Evolutionary conservation across 2,113 vertebrate genomes (phyloP).

Genomic region (Alces alces): DNA sequence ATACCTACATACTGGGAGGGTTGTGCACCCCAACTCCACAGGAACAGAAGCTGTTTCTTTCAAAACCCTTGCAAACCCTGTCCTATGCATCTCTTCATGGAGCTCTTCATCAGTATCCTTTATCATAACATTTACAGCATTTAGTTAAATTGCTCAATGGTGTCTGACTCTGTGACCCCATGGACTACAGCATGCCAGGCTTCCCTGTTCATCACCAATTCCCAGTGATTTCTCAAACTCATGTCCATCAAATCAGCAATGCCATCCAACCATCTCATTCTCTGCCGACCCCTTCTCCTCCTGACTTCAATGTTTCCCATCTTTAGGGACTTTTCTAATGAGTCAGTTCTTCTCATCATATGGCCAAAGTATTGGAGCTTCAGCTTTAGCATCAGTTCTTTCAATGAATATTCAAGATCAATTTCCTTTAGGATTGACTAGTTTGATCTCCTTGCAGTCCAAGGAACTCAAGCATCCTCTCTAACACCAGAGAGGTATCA

Average conservation of each 20-base stretch:
- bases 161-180: neutral
- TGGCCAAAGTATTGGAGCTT: neutral
- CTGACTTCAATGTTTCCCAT: neutral
- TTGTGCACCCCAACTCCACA: neutral
- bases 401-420: neutral
- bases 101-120: neutral
- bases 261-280: neutral
- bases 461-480: neutral
- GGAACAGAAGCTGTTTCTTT: neutral
- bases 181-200: neutral
- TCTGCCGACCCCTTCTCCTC: fast-evolving
- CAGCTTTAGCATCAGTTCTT: neutral
- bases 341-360: neutral
- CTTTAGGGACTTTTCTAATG: neutral
- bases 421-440: neutral
- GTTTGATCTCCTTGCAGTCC: neutral
- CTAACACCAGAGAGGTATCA: neutral
- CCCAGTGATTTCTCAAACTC: neutral
- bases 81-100: neutral
- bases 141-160: neutral
- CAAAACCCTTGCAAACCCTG: no score
- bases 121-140: neutral
- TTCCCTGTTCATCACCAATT: neutral
- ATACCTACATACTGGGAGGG: fast-evolving
- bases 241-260: neutral